Conservation (phyloP, 2,113 vertebrate genomes). For the Alosa alosa region DNA sequence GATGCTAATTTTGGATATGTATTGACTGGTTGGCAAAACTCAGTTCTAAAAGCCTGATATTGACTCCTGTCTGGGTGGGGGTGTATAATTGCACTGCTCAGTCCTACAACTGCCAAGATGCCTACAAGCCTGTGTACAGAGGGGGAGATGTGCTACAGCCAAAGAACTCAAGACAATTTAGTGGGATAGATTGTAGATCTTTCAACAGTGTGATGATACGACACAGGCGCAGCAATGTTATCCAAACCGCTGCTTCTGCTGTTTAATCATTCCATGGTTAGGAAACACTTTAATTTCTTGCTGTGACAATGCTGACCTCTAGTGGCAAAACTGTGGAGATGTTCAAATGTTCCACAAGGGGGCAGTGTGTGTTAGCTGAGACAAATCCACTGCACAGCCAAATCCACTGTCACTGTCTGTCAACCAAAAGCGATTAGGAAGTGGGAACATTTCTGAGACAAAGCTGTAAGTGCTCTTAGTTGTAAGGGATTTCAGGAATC, state of each 20-base stretch:
- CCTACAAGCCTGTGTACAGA: constrained; percentile 44
- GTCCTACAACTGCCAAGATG: constrained; percentile 1
- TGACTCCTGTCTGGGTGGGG: constrained; percentile 55
- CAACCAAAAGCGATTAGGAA: neutral
- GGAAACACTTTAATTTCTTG: constrained; percentile 3
- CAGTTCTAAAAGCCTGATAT: neutral
- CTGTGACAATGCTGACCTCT: constrained; percentile 47
- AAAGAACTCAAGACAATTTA: constrained; percentile 53
- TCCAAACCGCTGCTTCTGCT: neutral
- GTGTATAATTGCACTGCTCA: neutral
- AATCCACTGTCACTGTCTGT: constrained; percentile 40
- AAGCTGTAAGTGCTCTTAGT: neutral
- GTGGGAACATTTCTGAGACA: neutral
- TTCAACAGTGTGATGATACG: neutral
- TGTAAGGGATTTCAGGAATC: neutral
- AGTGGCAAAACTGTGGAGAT: constrained; percentile 30
- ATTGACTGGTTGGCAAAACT: neutral
- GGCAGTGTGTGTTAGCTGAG: neutral
- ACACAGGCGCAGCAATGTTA: neutral
- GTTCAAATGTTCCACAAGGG: neutral
- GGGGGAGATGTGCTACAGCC: constrained; percentile 60
- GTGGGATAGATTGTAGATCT: neutral
- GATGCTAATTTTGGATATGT: neutral
- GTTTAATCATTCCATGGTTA: neutral
- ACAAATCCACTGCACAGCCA: constrained; percentile 44